A percentile compares a stretch with the other conserved stretches of the same genome.
These are phyloP conservation scores for Quadriops clusia DNA, from an alignment of 2,888 invertebrate species.

Conservation along the genomic window DNA sequence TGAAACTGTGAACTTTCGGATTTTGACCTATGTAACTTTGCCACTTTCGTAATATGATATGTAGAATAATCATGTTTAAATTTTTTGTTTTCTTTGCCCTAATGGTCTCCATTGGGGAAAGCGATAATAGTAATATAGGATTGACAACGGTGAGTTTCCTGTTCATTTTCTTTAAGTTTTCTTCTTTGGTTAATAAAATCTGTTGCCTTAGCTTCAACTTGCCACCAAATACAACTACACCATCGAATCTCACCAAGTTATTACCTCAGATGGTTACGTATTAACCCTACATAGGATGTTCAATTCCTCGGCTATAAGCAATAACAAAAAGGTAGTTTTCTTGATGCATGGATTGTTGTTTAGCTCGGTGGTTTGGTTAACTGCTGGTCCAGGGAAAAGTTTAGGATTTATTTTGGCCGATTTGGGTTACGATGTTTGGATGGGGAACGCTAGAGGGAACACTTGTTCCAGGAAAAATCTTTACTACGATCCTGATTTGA, in stretches of 20 bases:
- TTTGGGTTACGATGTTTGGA: constrained; percentile 67
- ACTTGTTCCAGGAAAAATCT: constrained; percentile 48
- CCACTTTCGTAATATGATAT: too few relatives aligned
- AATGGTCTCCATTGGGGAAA: too few relatives aligned
- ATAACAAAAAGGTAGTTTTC: constrained; percentile 43
- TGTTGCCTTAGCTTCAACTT: too few relatives aligned
- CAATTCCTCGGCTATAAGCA: constrained; percentile 27
- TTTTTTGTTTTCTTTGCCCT: too few relatives aligned
- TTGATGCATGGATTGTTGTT: constrained; percentile 61
- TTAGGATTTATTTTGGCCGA: constrained; percentile 50
- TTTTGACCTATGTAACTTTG: too few relatives aligned
- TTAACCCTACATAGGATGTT: constrained; percentile 62
- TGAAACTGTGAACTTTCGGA: too few relatives aligned
- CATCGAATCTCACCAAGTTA: constrained; percentile 44
- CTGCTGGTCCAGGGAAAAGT: constrained; percentile 54
- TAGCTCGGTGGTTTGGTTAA: constrained; percentile 61
- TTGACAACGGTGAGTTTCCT: too few relatives aligned
- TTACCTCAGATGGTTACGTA: constrained; percentile 67
- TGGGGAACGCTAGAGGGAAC: constrained; percentile 71
- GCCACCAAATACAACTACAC: constrained; percentile 42
- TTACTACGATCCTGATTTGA: constrained; percentile 34
- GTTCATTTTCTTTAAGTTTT: too few relatives aligned
- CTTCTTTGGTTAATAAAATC: too few relatives aligned
- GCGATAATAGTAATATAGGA: too few relatives aligned
- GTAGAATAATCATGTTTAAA: too few relatives aligned